Evolutionary conservation across 2,113 vertebrate genomes (phyloP), one percentile per base, ranked within the genome.

Genomic region (Ivindomyrus marchei): DNA sequence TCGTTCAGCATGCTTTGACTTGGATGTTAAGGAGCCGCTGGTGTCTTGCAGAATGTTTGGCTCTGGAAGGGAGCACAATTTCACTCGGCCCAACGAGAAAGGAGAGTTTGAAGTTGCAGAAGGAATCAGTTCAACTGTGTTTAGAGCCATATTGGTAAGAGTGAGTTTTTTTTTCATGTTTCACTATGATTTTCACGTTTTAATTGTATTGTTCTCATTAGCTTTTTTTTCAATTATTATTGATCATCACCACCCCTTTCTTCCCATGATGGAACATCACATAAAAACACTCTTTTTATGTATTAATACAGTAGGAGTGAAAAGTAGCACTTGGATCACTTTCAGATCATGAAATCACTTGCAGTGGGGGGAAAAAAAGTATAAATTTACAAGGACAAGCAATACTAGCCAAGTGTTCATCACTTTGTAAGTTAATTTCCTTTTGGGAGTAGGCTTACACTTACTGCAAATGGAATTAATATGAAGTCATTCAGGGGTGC

Each of bases 41-140:
- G 27, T 66, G 90, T 90, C 85, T 52, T 89, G 27, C 90, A 96
- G 98, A 95, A 99, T 99, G 98, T 99, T 99, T 97, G 98, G 98
- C 89, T 99, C 98, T 87, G 98, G 98, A 91, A 95, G 98, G 95
- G 98, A 99, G 94, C 98, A 99, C 94, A 99, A 99, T 92, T 99
- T 99, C 89, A 99, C 98, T 52, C 97, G 98, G 85, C 98, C 98
- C 88, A 99, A 99, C 89, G 98, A 99, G 91, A 99, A 99, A 92
- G 98, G 98, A 90, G 98, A 99, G 91, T 99, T 96, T 58, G 98
- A 99, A 90, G 98, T 99, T 86, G 98, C 98, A 36, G 98, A 99
- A 92, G 98, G 98, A 92, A 99, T 99, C 94, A 98, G 98, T 91
- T 99, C 98, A 74, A 99, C 98, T 52, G 98, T 99, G 89, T 99